Evolutionary conservation across 2,113 vertebrate species (phyloP), one percentile per base, ranked within the genome.

Genomic region (Riparia riparia): DNA sequence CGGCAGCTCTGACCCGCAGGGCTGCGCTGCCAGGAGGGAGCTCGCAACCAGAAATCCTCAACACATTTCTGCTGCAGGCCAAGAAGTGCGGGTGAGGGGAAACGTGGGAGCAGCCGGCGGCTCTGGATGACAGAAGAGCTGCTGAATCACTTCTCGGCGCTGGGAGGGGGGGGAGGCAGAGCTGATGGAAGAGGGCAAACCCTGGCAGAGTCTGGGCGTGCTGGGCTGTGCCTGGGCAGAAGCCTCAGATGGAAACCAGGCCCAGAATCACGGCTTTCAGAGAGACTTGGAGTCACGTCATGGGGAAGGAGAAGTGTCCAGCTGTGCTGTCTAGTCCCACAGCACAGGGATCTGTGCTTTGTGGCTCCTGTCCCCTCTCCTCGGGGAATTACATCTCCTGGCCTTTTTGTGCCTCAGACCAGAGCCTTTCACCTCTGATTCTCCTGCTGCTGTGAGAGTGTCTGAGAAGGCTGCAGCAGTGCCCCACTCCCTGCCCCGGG

Each of bases 291-390:
- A 70, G 34, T 7, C 19, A 2, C 6, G n/a, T 12, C 18, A 54
- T 3, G 0, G 0, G 68, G 73, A 45, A 51, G 32, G 19, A 63
- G 68, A 83, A 10, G 24, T 31, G 51, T 20, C 58, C 60, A 24
- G 0, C 7, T 0, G 6, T 17, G 11, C 47, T 58, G 31, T 3
- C 9, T 49, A 47, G 22, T 41, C 68, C 41, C 3, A 2, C 4
- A 49, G 57, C 73, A 5, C 42, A 15, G 50, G 44, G 8, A 6
- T 9, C 12, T 34, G n/a, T n/a, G 57, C 24, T 53, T 31, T 44
- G 17, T 44, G 44, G 44, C 16, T 29, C 26, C 51, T 53, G 51
- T 29, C 51, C 51, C 17, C 68, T 72, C 37, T 83, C 74, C 85
- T 69, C 10, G 14, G 42, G 58, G 74, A 81, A 54, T 77, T 50